These are phyloP conservation scores for Bombus cullumanus DNA, from an alignment of 1,140 invertebrate species.

Conservation along the genomic window DNA sequence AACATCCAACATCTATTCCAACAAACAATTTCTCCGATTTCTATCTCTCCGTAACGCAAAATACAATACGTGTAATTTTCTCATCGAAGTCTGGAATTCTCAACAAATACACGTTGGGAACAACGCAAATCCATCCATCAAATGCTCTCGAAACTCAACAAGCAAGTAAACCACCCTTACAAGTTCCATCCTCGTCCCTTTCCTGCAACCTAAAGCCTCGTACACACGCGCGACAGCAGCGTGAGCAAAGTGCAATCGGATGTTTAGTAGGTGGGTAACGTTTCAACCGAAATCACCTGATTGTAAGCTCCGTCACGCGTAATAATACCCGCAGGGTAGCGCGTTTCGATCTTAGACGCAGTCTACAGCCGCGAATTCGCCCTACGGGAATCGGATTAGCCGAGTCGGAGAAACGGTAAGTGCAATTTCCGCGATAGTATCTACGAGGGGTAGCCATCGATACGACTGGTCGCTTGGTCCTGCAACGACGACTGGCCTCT, in stretches of 20 bases:
- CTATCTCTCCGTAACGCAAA: neutral
- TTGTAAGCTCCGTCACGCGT: neutral
- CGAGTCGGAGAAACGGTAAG: constrained; percentile 66
- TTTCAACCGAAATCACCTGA: constrained; percentile 13
- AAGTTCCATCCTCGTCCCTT: neutral
- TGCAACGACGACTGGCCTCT: constrained; percentile 38
- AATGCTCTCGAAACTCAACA: neutral
- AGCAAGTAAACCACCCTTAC: neutral
- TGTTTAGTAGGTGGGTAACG: neutral
- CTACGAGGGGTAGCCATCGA: constrained; percentile 45
- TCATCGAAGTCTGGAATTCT: neutral
- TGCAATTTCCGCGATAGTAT: constrained; percentile 72
- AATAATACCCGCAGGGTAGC: neutral
- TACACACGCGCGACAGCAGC: neutral
- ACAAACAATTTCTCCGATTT: neutral
- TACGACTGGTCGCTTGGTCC: constrained; percentile 46
- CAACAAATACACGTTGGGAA: neutral
- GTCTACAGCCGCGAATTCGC: neutral
- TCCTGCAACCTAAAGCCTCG: neutral
- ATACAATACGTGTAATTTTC: neutral
- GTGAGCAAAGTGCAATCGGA: constrained; percentile 25
- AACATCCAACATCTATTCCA: neutral
- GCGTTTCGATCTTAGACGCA: constrained; percentile 7
- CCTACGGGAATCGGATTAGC: constrained; percentile 69
- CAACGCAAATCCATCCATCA: neutral